Conservation (phyloP, 2,797 vertebrate species). For the Buphagus erythrorhynchus region DNA sequence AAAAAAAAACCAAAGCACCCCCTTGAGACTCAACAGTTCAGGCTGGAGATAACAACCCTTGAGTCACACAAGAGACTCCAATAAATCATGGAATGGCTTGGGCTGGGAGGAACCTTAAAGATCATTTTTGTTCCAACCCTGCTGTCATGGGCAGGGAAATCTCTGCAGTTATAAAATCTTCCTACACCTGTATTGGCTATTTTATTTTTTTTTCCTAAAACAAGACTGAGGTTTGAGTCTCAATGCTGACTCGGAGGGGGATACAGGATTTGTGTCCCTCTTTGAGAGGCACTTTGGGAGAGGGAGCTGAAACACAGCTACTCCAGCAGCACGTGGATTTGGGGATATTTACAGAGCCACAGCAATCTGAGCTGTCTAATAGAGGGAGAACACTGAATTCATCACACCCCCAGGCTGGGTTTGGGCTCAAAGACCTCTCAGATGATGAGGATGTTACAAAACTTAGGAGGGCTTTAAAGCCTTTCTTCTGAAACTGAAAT, state of each 20-base stretch:
- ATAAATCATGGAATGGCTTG: neutral
- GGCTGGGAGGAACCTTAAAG: neutral
- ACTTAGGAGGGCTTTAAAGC: neutral
- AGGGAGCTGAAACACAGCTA: neutral
- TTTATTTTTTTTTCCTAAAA: no score
- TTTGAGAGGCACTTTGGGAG: neutral
- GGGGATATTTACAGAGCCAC: conserved; percentile 22
- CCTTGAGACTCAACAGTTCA: conserved; percentile 15
- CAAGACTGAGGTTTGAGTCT: neutral
- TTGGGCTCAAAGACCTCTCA: conserved; percentile 14
- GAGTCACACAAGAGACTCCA: neutral
- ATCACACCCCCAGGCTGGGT: neutral
- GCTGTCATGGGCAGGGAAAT: neutral
- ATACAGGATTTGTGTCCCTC: neutral
- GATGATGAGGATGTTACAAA: neutral
- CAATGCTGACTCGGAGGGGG: neutral
- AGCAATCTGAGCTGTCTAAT: neutral
- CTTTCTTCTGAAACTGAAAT: neutral
- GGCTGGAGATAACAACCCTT: neutral
- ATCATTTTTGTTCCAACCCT: neutral
- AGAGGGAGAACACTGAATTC: neutral
- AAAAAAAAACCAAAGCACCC: neutral
- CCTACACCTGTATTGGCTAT: fast-evolving
- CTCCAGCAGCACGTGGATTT: neutral
- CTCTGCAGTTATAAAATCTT: neutral